Conservation (phyloP, 2,888 invertebrate genomes). For the Brachypterus glaber region DNA sequence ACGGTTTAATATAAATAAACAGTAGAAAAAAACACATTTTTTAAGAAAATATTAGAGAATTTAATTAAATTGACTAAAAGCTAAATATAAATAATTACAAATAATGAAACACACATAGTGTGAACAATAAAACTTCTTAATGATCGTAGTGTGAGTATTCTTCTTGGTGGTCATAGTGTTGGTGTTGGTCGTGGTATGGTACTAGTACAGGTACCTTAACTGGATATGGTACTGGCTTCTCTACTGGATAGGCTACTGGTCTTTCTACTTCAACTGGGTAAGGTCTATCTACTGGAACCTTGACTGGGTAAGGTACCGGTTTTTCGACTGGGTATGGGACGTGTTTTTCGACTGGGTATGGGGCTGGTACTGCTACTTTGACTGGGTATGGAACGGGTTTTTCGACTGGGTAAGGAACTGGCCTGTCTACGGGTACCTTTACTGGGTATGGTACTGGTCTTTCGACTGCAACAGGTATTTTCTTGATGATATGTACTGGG, state of each 20-base stretch:
- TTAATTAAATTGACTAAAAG: too few species aligned
- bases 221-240: slow-evolving; percentile 51
- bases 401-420: slow-evolving; percentile 52
- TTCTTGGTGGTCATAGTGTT: slow-evolving; percentile 11
- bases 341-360: slow-evolving; percentile 59
- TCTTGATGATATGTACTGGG: slow-evolving; percentile 58
- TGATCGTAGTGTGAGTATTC: not conserved
- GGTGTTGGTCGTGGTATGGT: slow-evolving; percentile 24
- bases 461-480: slow-evolving; percentile 60
- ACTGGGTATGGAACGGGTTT: slow-evolving; percentile 55
- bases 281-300: slow-evolving; percentile 46
- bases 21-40: too few species aligned
- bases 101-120: slow-evolving; percentile 3
- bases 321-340: slow-evolving; percentile 56
- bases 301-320: slow-evolving; percentile 47
- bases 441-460: slow-evolving; percentile 57
- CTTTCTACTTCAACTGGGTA: slow-evolving; percentile 52
- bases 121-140: too few species aligned
- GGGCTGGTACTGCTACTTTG: slow-evolving; percentile 56
- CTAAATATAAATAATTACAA: slow-evolving; percentile 2
- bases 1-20: too few species aligned
- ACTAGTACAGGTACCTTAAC: slow-evolving; percentile 52
- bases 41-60: too few species aligned
- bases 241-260: slow-evolving; percentile 58
- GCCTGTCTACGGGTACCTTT: slow-evolving; percentile 48